Evolutionary conservation across 2,888 invertebrate species (phyloP), one percentile per base, ranked within the genome.

Genomic region (Poecilus cupreus): DNA sequence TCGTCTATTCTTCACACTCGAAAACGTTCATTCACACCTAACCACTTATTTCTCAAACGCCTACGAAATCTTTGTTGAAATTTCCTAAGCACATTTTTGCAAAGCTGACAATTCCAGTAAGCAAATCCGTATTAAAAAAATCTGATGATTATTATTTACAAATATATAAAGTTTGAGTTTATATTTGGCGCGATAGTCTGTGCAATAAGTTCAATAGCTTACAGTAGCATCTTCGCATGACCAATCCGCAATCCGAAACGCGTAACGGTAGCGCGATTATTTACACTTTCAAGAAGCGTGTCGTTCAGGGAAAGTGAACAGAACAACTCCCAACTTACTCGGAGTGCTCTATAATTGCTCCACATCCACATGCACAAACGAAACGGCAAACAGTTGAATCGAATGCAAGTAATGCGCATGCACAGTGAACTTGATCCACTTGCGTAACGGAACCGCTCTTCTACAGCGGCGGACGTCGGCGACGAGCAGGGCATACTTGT

Each of bases 371-470:
- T 18, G 37, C 39, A 26, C n/a, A 74, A 49, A 51, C 49, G 74
- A 49, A 51, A 49, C 46, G 24, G 22, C 49, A 32, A 64, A 64
- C 37, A 51, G 51, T 51, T 18, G 64, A 68, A 37, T 43, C 20
- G 13, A 22, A n/a, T 26, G 5, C 49, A 43, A 13, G 74, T 3
- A 32, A 10, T 18, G 49, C 49, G 51, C 74, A 51, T 51, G 74
- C 51, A 51, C 18, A 49, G n/a, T 76, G 76, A 76, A 76, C 57
- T 76, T 76, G 76, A 76, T 57, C 49, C 51, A 57, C 57, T 76
- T 79, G 26, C 79, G 32, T 79, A 68, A 79, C 64, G 68, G 68
- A 49, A 46, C 49, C 20, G 64, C 32, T 37, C 32, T 37, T 32
- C 32, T 37, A 5, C 64, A 68, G 64, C 16, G 64, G 64, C 37